These are phyloP conservation scores for Drosophila nr. perissopoda DNA, from an alignment of 2,888 invertebrate genomes.

Conservation along the genomic window DNA sequence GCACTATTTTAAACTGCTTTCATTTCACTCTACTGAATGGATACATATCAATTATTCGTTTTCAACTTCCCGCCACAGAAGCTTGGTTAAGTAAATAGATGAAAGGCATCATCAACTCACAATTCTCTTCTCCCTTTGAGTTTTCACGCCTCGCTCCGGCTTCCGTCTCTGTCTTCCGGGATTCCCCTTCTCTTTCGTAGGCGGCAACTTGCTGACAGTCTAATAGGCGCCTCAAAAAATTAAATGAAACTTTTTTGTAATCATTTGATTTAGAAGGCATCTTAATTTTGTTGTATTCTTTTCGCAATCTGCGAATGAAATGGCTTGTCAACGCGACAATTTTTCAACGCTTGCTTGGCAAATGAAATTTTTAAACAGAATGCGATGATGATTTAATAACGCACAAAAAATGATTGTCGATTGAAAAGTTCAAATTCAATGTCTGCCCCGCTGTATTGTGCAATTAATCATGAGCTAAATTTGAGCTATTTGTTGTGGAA, in stretches of 20 bases:
- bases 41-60: slow-evolving; percentile 20
- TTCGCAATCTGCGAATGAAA: slow-evolving; percentile 72
- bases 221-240: slow-evolving; percentile 57
- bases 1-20: neutral
- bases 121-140: slow-evolving; percentile 44
- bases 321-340: slow-evolving; percentile 70
- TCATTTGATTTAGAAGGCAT: slow-evolving; percentile 66
- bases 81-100: slow-evolving; percentile 37
- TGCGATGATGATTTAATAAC: slow-evolving; percentile 63
- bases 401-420: slow-evolving; percentile 47
- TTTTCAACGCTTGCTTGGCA: slow-evolving; percentile 43
- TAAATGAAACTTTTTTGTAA: slow-evolving; percentile 57
- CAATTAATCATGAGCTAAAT: slow-evolving; percentile 66
- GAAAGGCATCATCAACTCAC: slow-evolving; percentile 48
- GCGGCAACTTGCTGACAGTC: slow-evolving; percentile 66
- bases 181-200: slow-evolving; percentile 25
- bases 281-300: slow-evolving; percentile 23
- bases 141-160: slow-evolving; percentile 55
- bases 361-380: slow-evolving; percentile 40
- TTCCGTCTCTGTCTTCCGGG: slow-evolving; percentile 43
- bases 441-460: slow-evolving; percentile 31
- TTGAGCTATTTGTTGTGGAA: slow-evolving; percentile 32
- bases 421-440: slow-evolving; percentile 46
- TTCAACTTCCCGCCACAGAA: slow-evolving; percentile 2
- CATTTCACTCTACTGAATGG: neutral